Base-by-base conservation (phyloP, 2,797 vertebrate genomes). In the Lacerta viridis region DNA sequence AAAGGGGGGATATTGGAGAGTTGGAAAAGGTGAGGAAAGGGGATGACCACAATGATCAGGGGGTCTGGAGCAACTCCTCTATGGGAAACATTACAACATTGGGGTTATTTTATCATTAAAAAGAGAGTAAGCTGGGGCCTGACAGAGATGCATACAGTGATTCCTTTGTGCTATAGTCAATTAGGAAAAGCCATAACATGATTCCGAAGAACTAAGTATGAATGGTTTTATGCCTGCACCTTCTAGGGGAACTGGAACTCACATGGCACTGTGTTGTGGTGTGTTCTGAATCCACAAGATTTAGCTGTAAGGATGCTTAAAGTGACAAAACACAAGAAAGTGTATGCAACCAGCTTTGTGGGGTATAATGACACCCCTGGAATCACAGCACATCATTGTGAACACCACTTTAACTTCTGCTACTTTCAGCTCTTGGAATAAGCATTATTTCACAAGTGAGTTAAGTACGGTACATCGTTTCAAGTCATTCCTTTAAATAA, bases 401-500 rank as follows among this genome's bases (percentile, higher is more conserved):
- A 74, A 84, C 76, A 87, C 61, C 61, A 64, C 92, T 92, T 91
- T 92, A 88, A 92, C 84, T 88, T 87, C 46, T 80, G 72, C 29
- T 90, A 80, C 88, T 84, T 84, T 85, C 79, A 83, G 59, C 81
- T 43, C 46, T 90, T 86, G 46, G 72, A 59, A 91, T 89, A 75
- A 29, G 61, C 61, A 64, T 64, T 18, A 64, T 64, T 64, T 64
- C 61, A 64, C 20, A 4, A 18, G 50, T 55, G 50, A 55, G 50
- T 55, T 55, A 55, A 55, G 61, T 64, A 33, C 33, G 33, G 33
- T 33, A 20, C 61, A 64, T 64, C 20, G 1, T 64, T 64, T 23
- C 1, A 64, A 55, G 61, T 64, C 5, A 11, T 64, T 64, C 50
- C 50, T 55, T 55, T 55, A 55, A 55, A 55, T 55, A 15, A 46